Evolutionary conservation across 2,797 vertebrate species (phyloP), one percentile per base, ranked within the genome.

Genomic region (Sebastes hopkinsi): DNA sequence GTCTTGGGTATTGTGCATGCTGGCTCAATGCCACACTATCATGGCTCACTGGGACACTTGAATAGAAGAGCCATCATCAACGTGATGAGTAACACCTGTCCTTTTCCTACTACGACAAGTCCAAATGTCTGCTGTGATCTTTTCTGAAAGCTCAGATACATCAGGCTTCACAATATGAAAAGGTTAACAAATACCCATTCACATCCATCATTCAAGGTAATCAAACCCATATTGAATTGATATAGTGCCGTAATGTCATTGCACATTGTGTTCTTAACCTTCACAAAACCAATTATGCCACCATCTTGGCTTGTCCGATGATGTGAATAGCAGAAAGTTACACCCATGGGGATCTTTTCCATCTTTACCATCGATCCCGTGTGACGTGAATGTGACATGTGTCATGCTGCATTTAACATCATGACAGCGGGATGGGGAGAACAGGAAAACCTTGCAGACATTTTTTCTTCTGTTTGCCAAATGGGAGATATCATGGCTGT

Each of bases 321-420:
- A 22, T 34, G n/a, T 52, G 18, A 52, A 30, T 4, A 55, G 52
- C 11, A 20, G 38, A 7, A 29, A n/a, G 65, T 64, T 27, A 42
- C 5, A 60, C 60, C 66, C 30, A 16, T 11, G 30, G 12, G 27
- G 38, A 52, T 54, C 38, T 50, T n/a, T 69, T 8, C 58, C n/a
- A n/a, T 61, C 50, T 36, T 50, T n/a, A 4, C 16, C 27, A 54
- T 42, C 18, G 7, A n/a, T 72, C 34, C 29, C 20, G 30, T 58
- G 61, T 36, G 64, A 50, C 8, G 4, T 61, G 60, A 61, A 61
- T 75, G 38, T 30, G 71, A 66, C 38, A 70, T 5, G 18, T n/a
- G n/a, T n/a, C n/a, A 13, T 14, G 52, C 38, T 32, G 59, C 38
- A 75, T 52, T 73, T 64, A 77, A 77, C 16, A 76, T 60, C 55